A percentile compares a stretch with the other conserved stretches of the same genome.
Evolutionary conservation across 2,888 invertebrate species (phyloP).

Genomic region (Heteromyza rotundicornis): DNA sequence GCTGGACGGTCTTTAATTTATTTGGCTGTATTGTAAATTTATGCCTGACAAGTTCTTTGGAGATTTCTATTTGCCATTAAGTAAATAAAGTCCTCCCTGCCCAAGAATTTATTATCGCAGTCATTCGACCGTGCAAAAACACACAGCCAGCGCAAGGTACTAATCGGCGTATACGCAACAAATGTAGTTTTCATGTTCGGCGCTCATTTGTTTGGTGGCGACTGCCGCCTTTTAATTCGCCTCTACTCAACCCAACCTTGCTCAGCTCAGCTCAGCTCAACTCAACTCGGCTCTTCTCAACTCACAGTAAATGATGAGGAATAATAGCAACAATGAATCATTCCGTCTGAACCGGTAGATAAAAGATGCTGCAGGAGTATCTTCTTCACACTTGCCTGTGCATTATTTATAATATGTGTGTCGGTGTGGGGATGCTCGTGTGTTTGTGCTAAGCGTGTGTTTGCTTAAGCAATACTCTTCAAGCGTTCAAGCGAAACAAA

Average conservation of each 20-base stretch:
- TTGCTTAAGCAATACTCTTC: neutral
- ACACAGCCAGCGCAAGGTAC: neutral
- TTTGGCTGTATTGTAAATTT: no score
- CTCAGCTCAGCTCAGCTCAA: neutral
- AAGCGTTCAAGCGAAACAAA: neutral
- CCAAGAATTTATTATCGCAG: neutral
- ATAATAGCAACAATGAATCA: slow-evolving; percentile 10
- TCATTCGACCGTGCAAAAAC: neutral
- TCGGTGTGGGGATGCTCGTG: slow-evolving; percentile 28
- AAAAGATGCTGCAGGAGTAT: slow-evolving; percentile 2
- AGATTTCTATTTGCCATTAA: neutral
- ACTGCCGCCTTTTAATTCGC: neutral
- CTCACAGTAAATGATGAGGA: neutral
- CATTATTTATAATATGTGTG: neutral
- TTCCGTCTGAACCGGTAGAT: neutral
- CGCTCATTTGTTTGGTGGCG: slow-evolving; percentile 5
- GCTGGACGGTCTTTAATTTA: no score
- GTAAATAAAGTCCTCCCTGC: neutral
- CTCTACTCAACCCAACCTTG: neutral
- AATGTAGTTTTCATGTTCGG: neutral
- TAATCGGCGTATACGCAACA: slow-evolving; percentile 1
- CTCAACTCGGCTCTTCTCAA: neutral
- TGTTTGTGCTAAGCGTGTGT: no score
- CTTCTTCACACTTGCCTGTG: neutral
- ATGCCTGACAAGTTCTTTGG: no score